Base-by-base conservation (phyloP, 2,797 vertebrate genomes). In the Manis pentadactyla region DNA sequence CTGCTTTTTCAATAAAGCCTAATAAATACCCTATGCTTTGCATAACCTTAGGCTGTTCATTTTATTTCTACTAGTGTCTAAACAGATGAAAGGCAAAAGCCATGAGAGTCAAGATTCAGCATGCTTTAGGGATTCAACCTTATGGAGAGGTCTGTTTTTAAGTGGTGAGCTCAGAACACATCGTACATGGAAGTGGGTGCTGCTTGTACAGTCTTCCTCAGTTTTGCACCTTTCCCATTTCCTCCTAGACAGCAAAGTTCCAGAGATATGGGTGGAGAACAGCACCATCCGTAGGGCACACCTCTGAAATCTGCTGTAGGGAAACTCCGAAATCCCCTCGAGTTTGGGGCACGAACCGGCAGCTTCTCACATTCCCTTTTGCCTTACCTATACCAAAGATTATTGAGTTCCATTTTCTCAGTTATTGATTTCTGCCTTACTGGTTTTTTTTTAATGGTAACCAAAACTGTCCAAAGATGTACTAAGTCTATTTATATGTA, bases 111-210 rank as follows among this genome's bases (percentile, higher is more conserved):
- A 86, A 79, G 95, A 81, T 49, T 66, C 73, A 84, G 82, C 94
- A 46, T 17, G 61, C 46, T 49, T 75, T 75, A 86, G 59, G 63
- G 39, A 57, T 59, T 66, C 39, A 86, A 86, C 82, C 69, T 77
- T 57, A 23, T 19, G 11, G 46, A 49, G 29, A 21, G 13, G 7
- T 59, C 85, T 96, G 59, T 89, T 97, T 96, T 94, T 94, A 94
- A 97, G 29, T 29, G 15, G 9, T 7, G 31, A 86, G 63, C 51
- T 95, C 90, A 95, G 81, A 95, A 84, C 78, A 90, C 51, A 27
- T 21, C 75, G 87, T 90, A 2, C 79, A 71, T 11, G 39, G 37
- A 90, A 75, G 46, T 66, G 49, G 90, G 93, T 29, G 92, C 23
- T 7, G 53, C 8, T 42, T 94, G 73, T 92, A 86, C 90, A 64